These are phyloP conservation scores for Phocides pigmalion DNA, from an alignment of 1,140 invertebrate genomes.

Conservation along the genomic window DNA sequence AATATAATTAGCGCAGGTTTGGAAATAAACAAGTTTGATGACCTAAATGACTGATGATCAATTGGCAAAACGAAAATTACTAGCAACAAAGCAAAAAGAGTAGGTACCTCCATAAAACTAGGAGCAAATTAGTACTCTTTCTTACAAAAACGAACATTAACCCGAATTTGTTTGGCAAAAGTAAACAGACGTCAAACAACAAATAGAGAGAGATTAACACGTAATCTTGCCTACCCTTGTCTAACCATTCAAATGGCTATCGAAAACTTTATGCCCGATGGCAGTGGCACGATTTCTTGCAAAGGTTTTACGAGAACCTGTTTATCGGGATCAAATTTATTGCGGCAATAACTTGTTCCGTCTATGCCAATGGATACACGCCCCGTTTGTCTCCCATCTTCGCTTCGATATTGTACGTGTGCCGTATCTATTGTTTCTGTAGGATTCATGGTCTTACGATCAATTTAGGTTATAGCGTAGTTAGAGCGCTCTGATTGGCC, in stretches of 20 bases:
- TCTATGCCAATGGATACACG: constrained; percentile 33
- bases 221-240: constrained; percentile 15
- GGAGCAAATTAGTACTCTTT: too few relatives aligned
- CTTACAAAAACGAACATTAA: not conserved
- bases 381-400: constrained; percentile 32
- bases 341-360: constrained; percentile 41
- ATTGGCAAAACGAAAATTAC: not conserved
- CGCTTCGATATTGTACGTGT: constrained; percentile 29
- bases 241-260: constrained; percentile 37
- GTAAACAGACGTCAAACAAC: not conserved
- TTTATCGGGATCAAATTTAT: constrained; percentile 47
- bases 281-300: constrained; percentile 36
- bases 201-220: not conserved
- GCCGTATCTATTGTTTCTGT: constrained; percentile 24
- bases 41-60: too few relatives aligned
- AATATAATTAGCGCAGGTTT: too few relatives aligned
- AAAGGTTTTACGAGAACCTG: constrained; percentile 44
- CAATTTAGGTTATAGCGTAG: constrained; percentile 8
- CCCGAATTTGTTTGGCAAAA: not conserved
- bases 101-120: not conserved
- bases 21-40: too few relatives aligned
- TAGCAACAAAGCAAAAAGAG: not conserved
- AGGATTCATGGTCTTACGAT: constrained; percentile 21
- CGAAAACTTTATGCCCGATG: constrained; percentile 36
- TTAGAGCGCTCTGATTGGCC: constrained; percentile 9